Evolutionary conservation across 2,888 invertebrate genomes (phyloP).

Genomic region (Drosophila monieri): DNA sequence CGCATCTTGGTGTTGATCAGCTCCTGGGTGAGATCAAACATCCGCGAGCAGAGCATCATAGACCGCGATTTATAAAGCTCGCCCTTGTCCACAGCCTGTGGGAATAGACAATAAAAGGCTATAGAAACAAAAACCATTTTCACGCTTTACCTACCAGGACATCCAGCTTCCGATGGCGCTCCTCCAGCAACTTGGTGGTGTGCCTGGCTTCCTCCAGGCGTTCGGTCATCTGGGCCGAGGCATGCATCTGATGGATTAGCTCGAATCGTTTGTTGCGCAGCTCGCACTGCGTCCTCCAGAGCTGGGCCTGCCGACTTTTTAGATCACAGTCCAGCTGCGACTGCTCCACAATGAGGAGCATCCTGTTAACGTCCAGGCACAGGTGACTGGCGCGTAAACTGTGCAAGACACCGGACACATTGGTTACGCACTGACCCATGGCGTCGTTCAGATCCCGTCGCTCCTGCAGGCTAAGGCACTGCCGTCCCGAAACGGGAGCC

Average conservation of each 20-base stretch:
- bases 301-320: background rate
- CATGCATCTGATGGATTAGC: background rate
- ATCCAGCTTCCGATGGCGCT: slow-evolving; percentile 3
- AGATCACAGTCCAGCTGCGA: background rate
- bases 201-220: slow-evolving; percentile 1
- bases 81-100: background rate
- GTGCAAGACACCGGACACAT: background rate
- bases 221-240: background rate
- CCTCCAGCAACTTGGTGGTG: slow-evolving; percentile 8
- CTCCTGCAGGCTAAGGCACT: background rate
- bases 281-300: slow-evolving; percentile 1
- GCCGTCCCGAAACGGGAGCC: background rate
- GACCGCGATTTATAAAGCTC: slow-evolving; percentile 4
- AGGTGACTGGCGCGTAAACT: background rate
- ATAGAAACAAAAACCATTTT: background rate
- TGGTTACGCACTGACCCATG: slow-evolving; percentile 3
- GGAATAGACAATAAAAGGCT: background rate
- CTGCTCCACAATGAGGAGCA: slow-evolving; percentile 3
- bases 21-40: slow-evolving; percentile 9
- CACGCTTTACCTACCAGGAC: background rate
- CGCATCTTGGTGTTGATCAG: slow-evolving; percentile 12
- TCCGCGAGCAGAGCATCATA: slow-evolving; percentile 5
- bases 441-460: background rate
- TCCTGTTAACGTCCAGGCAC: slow-evolving; percentile 1
- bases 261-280: slow-evolving; percentile 1